A percentile compares a stretch with the other conserved stretches of the same genome.
Conservation (phyloP, 2,888 invertebrate species). For the Phragmatobia fuliginosa region DNA sequence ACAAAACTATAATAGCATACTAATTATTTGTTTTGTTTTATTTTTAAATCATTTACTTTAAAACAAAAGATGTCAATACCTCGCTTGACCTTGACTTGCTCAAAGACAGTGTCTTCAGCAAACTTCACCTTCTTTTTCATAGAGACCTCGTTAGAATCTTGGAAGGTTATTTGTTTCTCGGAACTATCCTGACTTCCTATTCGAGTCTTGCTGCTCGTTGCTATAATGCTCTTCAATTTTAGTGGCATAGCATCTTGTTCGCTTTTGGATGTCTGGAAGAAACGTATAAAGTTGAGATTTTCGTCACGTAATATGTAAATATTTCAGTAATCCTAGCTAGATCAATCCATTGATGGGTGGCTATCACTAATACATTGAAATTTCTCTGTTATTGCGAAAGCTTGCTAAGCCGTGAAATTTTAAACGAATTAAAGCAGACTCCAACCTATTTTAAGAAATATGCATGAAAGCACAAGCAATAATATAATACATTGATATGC, state of each 20-base stretch:
- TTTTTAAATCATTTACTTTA: neutral
- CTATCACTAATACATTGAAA: no score
- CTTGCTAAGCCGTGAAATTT: no score
- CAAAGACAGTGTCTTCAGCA: slow-evolving; percentile 77
- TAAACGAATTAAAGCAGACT: no score
- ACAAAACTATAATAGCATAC: neutral
- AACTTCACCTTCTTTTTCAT: slow-evolving; percentile 78
- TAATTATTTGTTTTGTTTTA: neutral
- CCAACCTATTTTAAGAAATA: no score
- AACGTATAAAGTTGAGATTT: neutral
- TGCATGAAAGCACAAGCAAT: neutral
- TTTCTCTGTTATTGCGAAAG: no score
- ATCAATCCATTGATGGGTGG: no score
- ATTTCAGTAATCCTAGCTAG: no score
- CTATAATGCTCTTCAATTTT: slow-evolving; percentile 79
- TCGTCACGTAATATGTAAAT: neutral
- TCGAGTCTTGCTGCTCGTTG: slow-evolving; percentile 63
- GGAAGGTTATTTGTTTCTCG: slow-evolving; percentile 77
- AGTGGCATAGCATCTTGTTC: slow-evolving; percentile 61
- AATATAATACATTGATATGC: neutral
- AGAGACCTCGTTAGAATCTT: slow-evolving; percentile 70
- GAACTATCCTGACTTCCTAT: slow-evolving; percentile 77
- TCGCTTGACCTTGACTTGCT: slow-evolving; percentile 68
- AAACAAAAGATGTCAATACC: slow-evolving; percentile 55
- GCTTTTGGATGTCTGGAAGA: slow-evolving; percentile 69